These are phyloP conservation scores for Bryconaethiops microstoma DNA, from an alignment of 2,797 vertebrate genomes.

Conservation along the genomic window DNA sequence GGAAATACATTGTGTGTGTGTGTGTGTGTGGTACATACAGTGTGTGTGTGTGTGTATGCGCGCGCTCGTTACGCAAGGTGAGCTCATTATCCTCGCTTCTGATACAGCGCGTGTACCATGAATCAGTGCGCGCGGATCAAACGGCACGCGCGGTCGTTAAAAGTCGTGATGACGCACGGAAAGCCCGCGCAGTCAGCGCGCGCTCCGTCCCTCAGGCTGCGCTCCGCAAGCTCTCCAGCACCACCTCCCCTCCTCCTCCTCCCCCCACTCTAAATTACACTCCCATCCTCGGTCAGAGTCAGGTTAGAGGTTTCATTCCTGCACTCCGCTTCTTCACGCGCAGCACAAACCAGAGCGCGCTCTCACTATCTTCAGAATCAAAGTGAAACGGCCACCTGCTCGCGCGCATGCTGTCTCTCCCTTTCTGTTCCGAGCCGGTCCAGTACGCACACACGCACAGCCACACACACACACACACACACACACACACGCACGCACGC, in stretches of 20 bases:
- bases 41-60: conserved; percentile 6
- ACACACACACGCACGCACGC: not conserved
- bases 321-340: not conserved
- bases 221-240: conserved; percentile 4
- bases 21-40: not conserved
- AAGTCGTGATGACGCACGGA: conserved; percentile 7
- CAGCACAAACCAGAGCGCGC: not conserved
- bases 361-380: not conserved
- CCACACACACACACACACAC: not conserved
- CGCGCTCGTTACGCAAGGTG: not conserved
- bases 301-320: not conserved
- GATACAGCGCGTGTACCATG: not conserved
- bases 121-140: conserved; percentile 6
- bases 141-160: not conserved
- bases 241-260: not conserved
- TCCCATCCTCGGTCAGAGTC: not conserved
- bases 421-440: not conserved
- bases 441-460: conserved; percentile 2
- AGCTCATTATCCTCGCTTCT: not conserved
- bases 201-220: conserved; percentile 4
- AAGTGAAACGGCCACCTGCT: conserved; percentile 3
- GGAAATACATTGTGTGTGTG: not conserved
- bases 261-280: not conserved
- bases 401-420: not conserved
- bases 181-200: not conserved